These are phyloP conservation scores for Laticauda laticaudata DNA, from an alignment of 2,113 vertebrate species.

Conservation along the genomic window DNA sequence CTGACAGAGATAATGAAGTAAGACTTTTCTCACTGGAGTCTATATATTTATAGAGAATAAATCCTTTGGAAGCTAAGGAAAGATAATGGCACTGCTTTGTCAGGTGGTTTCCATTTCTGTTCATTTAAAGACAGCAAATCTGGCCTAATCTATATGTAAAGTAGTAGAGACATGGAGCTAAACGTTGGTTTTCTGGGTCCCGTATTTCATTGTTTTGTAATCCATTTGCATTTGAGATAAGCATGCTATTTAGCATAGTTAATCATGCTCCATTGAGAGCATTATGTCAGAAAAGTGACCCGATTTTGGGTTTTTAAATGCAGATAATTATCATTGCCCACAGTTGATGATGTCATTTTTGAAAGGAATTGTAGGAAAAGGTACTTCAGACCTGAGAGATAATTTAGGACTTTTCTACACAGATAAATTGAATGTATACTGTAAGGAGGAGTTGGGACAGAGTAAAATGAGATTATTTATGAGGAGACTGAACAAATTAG, in stretches of 20 bases:
- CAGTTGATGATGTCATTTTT: background rate
- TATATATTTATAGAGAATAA: background rate
- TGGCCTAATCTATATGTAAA: constrained; percentile 12
- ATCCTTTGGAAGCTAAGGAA: background rate
- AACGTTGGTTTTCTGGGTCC: background rate
- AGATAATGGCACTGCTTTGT: background rate
- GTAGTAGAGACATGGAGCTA: background rate
- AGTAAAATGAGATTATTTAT: constrained; percentile 15
- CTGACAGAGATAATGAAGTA: constrained; percentile 17
- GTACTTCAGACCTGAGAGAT: background rate
- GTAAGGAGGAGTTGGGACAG: background rate
- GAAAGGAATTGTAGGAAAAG: constrained; percentile 11
- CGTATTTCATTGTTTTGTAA: constrained; percentile 9
- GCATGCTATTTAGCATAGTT: background rate
- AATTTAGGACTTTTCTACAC: constrained; percentile 1
- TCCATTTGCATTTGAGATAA: constrained; percentile 17
- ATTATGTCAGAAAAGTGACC: background rate
- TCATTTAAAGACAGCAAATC: background rate
- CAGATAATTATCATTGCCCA: constrained; percentile 9
- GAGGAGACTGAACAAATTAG: background rate
- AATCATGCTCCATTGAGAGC: constrained; percentile 1
- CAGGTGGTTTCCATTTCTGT: background rate
- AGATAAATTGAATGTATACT: background rate
- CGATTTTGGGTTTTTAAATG: background rate
- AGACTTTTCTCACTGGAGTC: background rate